Evolutionary conservation across 2,113 vertebrate species (phyloP).

Genomic region (Paralichthys olivaceus): DNA sequence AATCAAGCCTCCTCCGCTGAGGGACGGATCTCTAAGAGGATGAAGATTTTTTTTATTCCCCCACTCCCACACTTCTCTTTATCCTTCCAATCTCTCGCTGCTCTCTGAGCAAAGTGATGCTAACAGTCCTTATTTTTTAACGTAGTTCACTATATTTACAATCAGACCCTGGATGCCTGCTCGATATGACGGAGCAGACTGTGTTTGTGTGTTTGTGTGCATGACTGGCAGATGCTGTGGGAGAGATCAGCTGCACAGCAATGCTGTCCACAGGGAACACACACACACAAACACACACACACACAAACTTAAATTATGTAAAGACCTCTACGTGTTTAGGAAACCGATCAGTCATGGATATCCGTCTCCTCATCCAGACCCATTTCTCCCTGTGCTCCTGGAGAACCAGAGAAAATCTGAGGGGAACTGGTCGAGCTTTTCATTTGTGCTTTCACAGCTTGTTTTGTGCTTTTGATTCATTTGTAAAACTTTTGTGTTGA

Average conservation of each 20-base stretch:
- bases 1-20: conserved; percentile 27
- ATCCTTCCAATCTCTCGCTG: conserved; percentile 8
- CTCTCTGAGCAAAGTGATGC: conserved; percentile 8
- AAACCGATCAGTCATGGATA: not conserved
- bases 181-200: conserved; percentile 11
- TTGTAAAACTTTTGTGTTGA: no score
- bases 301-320: conserved; percentile 1
- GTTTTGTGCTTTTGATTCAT: no score
- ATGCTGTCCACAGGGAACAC: conserved; percentile 28
- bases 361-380: no score
- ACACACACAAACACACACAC: not conserved
- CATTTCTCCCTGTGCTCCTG: no score
- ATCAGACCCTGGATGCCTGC: conserved; percentile 45
- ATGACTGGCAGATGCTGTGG: conserved; percentile 29
- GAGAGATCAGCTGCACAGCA: conserved; percentile 37
- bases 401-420: no score
- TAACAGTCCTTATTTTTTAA: conserved; percentile 9
- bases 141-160: conserved; percentile 20
- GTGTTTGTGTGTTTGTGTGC: conserved; percentile 11
- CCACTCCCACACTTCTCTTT: not conserved
- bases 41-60: conserved; percentile 7
- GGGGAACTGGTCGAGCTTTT: no score
- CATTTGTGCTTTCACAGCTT: no score
- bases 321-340: not conserved
- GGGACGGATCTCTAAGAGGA: conserved; percentile 36